Percentiles rank a stretch among this genome's conserved stretches.
These are phyloP conservation scores for Drosophila bifasciata DNA, from an alignment of 1,140 invertebrate species.

Conservation along the genomic window DNA sequence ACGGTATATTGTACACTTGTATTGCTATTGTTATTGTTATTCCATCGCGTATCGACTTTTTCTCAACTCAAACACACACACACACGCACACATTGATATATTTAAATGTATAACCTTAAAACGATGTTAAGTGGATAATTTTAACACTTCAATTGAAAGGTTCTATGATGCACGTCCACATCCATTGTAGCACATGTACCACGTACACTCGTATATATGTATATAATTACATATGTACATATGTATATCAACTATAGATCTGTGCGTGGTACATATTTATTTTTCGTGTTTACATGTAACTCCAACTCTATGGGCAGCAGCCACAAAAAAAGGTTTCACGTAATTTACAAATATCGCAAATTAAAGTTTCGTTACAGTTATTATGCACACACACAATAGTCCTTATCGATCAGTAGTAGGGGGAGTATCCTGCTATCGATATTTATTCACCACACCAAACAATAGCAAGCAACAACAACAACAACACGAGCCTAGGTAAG, in stretches of 20 bases:
- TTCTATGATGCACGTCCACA: conserved; percentile 58
- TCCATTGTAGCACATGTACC: conserved; percentile 22
- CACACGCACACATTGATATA: no score
- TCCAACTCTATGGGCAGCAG: not conserved
- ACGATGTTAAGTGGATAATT: conserved; percentile 78
- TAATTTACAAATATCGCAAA: not conserved
- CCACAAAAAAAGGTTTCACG: no score
- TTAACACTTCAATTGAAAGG: conserved; percentile 80
- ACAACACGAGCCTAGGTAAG: no score
- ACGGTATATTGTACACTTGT: not conserved
- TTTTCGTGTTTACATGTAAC: conserved; percentile 64
- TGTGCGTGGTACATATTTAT: conserved; percentile 64
- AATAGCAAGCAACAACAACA: not conserved
- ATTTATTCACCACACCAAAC: no score
- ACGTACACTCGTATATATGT: not conserved
- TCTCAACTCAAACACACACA: conserved; percentile 51
- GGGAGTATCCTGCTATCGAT: no score
- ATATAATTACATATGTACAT: conserved; percentile 2
- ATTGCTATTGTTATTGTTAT: conserved; percentile 17
- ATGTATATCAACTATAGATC: not conserved
- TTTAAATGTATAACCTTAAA: conserved; percentile 75
- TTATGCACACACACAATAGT: conserved; percentile 4
- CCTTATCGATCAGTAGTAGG: no score
- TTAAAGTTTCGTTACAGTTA: not conserved
- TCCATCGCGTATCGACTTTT: conserved; percentile 21